Evolutionary conservation across 2,888 invertebrate species (phyloP), one percentile per base, ranked within the genome.

Genomic region (Drosophila robusta): DNA sequence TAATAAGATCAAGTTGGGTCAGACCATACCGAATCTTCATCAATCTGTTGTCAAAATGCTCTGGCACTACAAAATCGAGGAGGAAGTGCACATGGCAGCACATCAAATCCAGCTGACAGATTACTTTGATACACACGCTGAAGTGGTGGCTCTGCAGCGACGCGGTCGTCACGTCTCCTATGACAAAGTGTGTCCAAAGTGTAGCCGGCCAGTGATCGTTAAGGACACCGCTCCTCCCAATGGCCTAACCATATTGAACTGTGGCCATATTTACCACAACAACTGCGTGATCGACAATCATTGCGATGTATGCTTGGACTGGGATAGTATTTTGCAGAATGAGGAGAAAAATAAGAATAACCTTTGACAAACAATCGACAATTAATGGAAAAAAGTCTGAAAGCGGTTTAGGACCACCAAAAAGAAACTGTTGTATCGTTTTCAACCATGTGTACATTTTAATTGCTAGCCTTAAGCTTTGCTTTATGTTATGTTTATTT

Each of bases 21-120:
- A 97, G 92, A 94, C 96, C 91, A 98, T 99, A 83, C 97, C 97
- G 8, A 97, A 97, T 39, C 93, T 99, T 42, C 96, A 98, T 80
- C 96, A 96, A 86, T 97, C 98, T 0, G 93, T 99, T 9, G 97
- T 97, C 1, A 98, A 98, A 93, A 98, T 99, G 95, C 94, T 99
- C 93, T 96, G 97, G 85, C 99, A 99, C 91, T 99, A 98, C 92
- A 97, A 97, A 90, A 93, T 98, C 65, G 98, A 98, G 93, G 95
- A 95, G 90, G 54, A 79, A 26, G 49, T 73, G 6, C 29, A 67
- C 26, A 49, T 29, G 6, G 18, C 41, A 7, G 97, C 91, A 96
- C 87, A 97, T 88, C 95, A 96, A 89, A 97, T 98, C 70, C 94
- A 98, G n/a, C 94, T 97, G 1, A 95, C 95, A 3, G 98, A 98